Evolutionary conservation across 2,113 vertebrate species (phyloP).

Genomic region (Dromaius novaehollandiae): DNA sequence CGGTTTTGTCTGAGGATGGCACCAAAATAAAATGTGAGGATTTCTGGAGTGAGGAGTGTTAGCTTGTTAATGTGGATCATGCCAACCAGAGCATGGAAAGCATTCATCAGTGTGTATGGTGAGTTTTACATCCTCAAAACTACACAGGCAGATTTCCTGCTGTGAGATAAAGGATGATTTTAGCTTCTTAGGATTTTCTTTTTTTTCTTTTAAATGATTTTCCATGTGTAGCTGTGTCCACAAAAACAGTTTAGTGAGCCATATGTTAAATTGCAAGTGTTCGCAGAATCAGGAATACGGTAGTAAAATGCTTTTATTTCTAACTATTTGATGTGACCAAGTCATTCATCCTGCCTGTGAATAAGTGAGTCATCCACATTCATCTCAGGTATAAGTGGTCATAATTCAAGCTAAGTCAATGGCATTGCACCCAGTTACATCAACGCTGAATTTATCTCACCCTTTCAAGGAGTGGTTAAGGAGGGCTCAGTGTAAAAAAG

Average conservation of each 20-base stretch:
- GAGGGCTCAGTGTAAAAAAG: background rate
- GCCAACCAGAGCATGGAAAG: background rate
- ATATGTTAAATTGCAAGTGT: background rate
- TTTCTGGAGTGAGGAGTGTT: background rate
- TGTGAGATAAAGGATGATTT: background rate
- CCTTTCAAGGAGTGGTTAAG: background rate
- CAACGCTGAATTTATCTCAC: background rate
- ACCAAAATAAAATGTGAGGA: background rate
- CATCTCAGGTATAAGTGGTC: background rate
- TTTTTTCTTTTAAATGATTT: background rate
- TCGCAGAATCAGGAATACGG: background rate
- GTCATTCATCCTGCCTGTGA: background rate
- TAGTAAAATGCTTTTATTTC: background rate
- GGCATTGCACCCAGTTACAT: background rate
- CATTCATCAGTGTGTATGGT: background rate
- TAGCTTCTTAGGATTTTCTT: background rate
- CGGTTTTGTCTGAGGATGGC: background rate
- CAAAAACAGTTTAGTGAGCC: background rate
- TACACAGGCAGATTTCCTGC: background rate
- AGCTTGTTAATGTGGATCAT: background rate
- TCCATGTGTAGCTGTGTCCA: background rate
- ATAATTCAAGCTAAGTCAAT: constrained; percentile 11
- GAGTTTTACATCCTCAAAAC: background rate
- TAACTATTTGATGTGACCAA: background rate
- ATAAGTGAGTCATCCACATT: background rate